Evolutionary conservation across 2,888 invertebrate species (phyloP).

Genomic region (Scelioninae gen. 1): DNA sequence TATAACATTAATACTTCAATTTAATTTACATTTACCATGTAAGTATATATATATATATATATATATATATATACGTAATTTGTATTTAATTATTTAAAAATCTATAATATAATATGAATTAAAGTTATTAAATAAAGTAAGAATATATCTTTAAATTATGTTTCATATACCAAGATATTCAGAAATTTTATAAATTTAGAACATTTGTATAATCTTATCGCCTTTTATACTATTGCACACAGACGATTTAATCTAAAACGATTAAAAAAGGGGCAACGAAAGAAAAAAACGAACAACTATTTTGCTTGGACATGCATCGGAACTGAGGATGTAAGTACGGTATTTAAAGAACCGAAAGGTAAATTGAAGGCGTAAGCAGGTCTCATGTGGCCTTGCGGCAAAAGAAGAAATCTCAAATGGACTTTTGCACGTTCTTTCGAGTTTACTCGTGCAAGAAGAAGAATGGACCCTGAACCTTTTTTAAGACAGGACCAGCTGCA

Average conservation of each 20-base stretch:
- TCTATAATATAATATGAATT: background rate
- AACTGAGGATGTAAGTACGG: conserved; percentile 66
- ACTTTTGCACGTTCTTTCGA: conserved; percentile 82
- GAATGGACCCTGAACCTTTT: conserved; percentile 76
- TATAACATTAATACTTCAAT: conserved; percentile 3
- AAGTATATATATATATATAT: conserved; percentile 18
- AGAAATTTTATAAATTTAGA: background rate
- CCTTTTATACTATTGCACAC: conserved; percentile 3
- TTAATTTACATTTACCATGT: conserved; percentile 26
- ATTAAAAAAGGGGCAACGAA: conserved; percentile 3
- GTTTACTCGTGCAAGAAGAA: conserved; percentile 83
- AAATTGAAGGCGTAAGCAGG: conserved; percentile 64
- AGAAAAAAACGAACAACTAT: conserved; percentile 57
- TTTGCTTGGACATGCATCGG: conserved; percentile 54
- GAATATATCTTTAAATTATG: no score
- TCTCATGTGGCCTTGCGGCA: conserved; percentile 47
- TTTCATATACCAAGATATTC: no score
- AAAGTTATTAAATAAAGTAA: background rate
- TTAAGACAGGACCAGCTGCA: conserved; percentile 82
- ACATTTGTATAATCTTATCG: background rate
- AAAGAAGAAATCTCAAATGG: conserved; percentile 75
- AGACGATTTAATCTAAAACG: conserved; percentile 9
- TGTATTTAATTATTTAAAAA: no score
- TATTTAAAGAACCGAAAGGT: conserved; percentile 61
- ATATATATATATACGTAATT: conserved; percentile 1